Percentiles rank a stretch among this genome's conserved stretches.
phyloP scores from a whole-genome alignment of 2,113 vertebrate species.

The Crotophaga sulcirostris region DNA sequence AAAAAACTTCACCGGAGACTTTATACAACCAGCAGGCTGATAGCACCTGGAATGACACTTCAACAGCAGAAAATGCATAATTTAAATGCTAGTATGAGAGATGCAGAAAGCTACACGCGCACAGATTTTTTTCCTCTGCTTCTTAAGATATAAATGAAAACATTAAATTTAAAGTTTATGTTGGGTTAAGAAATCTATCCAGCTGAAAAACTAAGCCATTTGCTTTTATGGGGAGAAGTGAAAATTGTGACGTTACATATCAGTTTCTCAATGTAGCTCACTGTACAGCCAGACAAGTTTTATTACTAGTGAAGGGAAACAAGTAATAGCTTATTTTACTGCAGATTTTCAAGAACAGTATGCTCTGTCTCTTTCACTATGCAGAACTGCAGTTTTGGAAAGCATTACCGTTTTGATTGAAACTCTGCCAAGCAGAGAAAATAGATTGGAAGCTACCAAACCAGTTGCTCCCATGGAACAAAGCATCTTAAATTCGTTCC shows the following conservation, averaged over 20 bases:
- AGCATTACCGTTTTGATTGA: neutral
- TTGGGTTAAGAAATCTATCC: neutral
- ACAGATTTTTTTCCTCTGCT: neutral
- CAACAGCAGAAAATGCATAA: neutral
- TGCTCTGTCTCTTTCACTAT: neutral
- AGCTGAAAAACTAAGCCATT: neutral
- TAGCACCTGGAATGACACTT: neutral
- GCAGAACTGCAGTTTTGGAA: neutral
- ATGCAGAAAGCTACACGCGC: neutral
- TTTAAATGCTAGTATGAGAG: accelerated
- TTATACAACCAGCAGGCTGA: neutral
- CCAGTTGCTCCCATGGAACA: neutral
- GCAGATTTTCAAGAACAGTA: neutral
- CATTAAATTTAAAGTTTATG: neutral
- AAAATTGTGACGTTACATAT: neutral
- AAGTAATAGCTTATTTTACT: neutral
- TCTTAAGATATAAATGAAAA: neutral
- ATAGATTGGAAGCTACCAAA: neutral
- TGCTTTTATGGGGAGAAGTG: neutral
- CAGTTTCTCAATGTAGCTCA: neutral
- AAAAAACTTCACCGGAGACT: neutral
- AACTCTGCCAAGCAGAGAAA: neutral
- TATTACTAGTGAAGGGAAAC: neutral
- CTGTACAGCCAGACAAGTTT: neutral
- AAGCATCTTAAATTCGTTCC: neutral